Conservation (phyloP, 2,113 vertebrate genomes). For the Dendropsophus ebraccatus region DNA sequence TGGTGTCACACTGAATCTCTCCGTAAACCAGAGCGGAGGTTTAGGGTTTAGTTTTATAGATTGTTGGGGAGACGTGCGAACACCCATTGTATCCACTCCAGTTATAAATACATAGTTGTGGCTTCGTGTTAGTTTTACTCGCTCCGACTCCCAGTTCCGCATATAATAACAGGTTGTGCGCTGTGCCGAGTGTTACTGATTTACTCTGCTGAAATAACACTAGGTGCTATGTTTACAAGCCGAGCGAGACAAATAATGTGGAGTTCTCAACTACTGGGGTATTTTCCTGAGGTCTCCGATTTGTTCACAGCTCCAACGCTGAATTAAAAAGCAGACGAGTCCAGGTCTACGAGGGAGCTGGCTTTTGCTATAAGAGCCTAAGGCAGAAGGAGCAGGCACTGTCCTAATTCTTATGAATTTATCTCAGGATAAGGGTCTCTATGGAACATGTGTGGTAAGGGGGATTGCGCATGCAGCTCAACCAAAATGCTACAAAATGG, state of each 20-base stretch:
- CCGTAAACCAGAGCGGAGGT: neutral
- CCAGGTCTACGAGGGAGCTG: neutral
- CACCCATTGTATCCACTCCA: neutral
- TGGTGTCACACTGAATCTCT: too few relatives aligned
- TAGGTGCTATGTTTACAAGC: constrained; percentile 39
- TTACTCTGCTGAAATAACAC: constrained; percentile 13
- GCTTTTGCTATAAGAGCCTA: neutral
- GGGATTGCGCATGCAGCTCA: too few relatives aligned
- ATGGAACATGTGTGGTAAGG: too few relatives aligned
- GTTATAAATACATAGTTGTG: constrained; percentile 3
- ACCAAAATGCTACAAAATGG: too few relatives aligned
- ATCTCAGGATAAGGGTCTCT: neutral
- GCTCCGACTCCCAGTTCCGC: neutral
- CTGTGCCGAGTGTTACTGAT: neutral
- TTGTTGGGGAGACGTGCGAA: constrained; percentile 1
- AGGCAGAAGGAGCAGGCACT: neutral
- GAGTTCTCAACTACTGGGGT: constrained; percentile 12
- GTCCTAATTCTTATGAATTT: neutral
- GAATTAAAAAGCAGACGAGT: neutral
- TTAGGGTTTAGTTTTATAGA: constrained; percentile 7
- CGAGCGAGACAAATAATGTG: constrained; percentile 14
- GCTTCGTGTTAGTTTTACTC: neutral
- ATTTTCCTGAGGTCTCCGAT: neutral
- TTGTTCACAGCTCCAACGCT: constrained; percentile 14
- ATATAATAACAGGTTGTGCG: neutral